Conservation (phyloP, 2,113 vertebrate species). For the Labeo catla region DNA sequence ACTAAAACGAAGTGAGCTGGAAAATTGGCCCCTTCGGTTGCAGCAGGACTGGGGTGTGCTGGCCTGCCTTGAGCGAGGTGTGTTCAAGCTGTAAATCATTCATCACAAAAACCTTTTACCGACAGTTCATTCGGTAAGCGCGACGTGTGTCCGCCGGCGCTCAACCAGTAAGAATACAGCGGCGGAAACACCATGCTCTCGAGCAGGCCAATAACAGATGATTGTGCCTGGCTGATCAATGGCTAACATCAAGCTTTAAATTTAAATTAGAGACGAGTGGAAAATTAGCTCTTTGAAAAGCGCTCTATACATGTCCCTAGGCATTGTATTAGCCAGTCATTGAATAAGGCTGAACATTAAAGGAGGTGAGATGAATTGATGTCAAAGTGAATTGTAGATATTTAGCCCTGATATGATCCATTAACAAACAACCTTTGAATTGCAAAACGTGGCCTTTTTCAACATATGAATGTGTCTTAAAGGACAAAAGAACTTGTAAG, state of each 20-base stretch:
- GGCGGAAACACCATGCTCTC: neutral
- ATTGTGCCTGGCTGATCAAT: conserved; percentile 39
- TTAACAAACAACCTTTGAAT: conserved; percentile 3
- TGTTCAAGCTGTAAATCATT: conserved; percentile 46
- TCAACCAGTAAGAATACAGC: conserved; percentile 23
- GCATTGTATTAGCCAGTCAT: conserved; percentile 24
- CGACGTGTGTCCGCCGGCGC: conserved; percentile 1
- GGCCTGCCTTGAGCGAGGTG: conserved; percentile 36
- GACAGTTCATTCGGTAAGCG: conserved; percentile 39
- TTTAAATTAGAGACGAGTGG: conserved; percentile 33
- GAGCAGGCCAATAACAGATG: conserved; percentile 4
- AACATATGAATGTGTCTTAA: neutral
- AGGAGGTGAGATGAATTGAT: conserved; percentile 31
- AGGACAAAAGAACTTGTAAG: neutral
- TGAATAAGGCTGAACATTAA: conserved; percentile 29
- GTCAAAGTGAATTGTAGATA: conserved; percentile 18
- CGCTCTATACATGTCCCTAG: conserved; percentile 19
- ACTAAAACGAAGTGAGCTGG: conserved; percentile 40
- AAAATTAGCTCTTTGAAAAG: conserved; percentile 28
- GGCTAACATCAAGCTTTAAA: conserved; percentile 34
- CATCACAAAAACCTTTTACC: conserved; percentile 40
- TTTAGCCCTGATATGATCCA: conserved; percentile 13
- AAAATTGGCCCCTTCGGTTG: conserved; percentile 36
- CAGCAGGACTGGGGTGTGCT: conserved; percentile 24
- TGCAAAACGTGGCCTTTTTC: neutral